A percentile compares a stretch with the other conserved stretches of the same genome.
Conservation (phyloP, 1,140 invertebrate genomes). For the Heliconius himera region DNA sequence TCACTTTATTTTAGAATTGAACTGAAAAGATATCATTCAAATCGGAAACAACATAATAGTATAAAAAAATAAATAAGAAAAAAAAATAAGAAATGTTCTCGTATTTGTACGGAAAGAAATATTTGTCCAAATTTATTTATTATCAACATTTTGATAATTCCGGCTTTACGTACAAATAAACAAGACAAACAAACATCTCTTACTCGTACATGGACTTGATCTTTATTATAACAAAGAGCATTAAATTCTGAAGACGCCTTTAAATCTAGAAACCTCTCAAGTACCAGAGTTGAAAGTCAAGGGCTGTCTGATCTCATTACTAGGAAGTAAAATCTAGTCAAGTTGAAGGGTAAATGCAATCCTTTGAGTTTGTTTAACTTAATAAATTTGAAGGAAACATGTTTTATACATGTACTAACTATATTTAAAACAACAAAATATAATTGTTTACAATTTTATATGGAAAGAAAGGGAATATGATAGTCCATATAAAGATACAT, state of each 20-base stretch:
- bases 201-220: not conserved
- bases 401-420: too few species aligned
- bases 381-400: slow-evolving; percentile 22
- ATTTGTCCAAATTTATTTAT: not conserved
- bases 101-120: not conserved
- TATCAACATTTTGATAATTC: not conserved
- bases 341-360: slow-evolving; percentile 58
- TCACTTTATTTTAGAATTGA: too few species aligned
- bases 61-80: too few species aligned
- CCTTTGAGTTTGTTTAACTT: not conserved
- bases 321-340: slow-evolving; percentile 55
- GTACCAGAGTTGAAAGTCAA: slow-evolving; percentile 63
- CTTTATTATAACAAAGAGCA: not conserved
- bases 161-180: not conserved
- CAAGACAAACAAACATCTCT: not conserved
- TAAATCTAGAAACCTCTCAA: slow-evolving; percentile 56
- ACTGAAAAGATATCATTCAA: too few species aligned
- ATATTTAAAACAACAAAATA: too few species aligned
- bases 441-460: too few species aligned
- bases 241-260: slow-evolving; percentile 38
- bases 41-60: too few species aligned
- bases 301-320: slow-evolving; percentile 64
- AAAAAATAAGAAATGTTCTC: too few species aligned
- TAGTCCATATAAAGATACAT: too few species aligned
- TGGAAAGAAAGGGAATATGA: too few species aligned